Evolutionary conservation across 2,888 invertebrate genomes (phyloP), one percentile per base, ranked within the genome.

Genomic region (Uloborus plumipes): DNA sequence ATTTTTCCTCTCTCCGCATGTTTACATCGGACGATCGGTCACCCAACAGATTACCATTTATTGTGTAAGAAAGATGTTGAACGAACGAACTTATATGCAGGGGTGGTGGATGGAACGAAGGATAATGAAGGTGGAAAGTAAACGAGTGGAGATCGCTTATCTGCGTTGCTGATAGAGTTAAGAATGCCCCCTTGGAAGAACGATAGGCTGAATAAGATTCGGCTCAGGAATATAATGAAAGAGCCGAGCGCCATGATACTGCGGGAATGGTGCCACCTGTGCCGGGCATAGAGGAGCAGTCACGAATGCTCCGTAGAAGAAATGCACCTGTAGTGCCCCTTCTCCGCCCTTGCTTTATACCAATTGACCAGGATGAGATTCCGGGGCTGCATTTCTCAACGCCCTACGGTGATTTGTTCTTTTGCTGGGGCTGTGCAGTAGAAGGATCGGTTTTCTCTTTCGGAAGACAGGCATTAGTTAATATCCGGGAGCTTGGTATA

Each of bases 41-140:
- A 81, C 70, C 80, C 22, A n/a, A 64, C 50, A 64, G 74, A 81
- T 81, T 81, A 81, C 80, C 80, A 81, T 81, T 81, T 81, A 70
- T 81, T 81, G 80, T 70, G 80, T 59, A 69, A 64, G 64, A 70
- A 47, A 64, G 47, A 81, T 70, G 80, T 74, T 70, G 74, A 39
- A 39, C 9, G 39, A 39, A 39, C 39, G 39, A 39, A 39, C 39
- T 39, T 39, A 39, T 39, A 39, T 39, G 39, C 39, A 39, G 39
- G 39, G 39, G 58, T 81, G 39, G 58, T 81, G 80, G 70, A 81
- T 81, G 74, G 58, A 26, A 22, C 9, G 47, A n/a, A n/a, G n/a
- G 61, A n/a, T 61, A 47, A 18, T 16, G 9, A 47, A 64, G 47
- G 61, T 59, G n/a, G 47, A 51, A 61, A 58, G 69, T 39, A 67